Evolutionary conservation across 1,140 invertebrate genomes (phyloP), one percentile per base, ranked within the genome.

Genomic region (Pogonus chalceus): DNA sequence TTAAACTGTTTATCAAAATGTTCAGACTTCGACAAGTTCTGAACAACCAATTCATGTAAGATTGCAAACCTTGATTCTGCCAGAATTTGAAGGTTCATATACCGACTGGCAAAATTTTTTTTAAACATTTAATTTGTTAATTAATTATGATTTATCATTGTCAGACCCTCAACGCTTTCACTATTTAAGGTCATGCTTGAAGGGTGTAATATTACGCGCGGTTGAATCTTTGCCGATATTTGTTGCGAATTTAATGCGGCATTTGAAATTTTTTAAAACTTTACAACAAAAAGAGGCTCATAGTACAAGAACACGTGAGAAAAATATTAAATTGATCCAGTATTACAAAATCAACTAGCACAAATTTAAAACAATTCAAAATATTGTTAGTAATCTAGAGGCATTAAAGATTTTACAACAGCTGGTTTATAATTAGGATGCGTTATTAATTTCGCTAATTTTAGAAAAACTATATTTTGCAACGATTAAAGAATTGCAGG

Each of bases 251-350:
- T 67, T 50, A 23, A 9, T 1, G 47, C 60, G 18, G 65, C 63
- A 3, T 63, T 61, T 60, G 54, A 62, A 9, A 46, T 63, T 12
- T 56, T 69, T 20, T 63, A 63, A 51, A 59, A 20, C 55, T 62
- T 21, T 71, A 62, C 48, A 59, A 67, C 3, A 64, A 65, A 49
- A 64, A 63, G 48, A 20, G 61, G 35, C 23, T 65, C 24, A 65
- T 64, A 20, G 52, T 65, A 12, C 60, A 62, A 26, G 57, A 60
- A 16, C 61, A 68, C 51, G 59, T 66, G 14, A 62, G 63, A 23
- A 55, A 56, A 43, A 49, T 67, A 22, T 63, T 59, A 51, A 43
- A 56, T 22, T 58, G 62, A 48, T 56, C 35, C 22, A 54, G 43
- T 24, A 35, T 64, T 16, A 20, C 21, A 14, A 59, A 35, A 37